Conservation (phyloP, 23 tunicate species). For the Halocynthia roretzi region DNA sequence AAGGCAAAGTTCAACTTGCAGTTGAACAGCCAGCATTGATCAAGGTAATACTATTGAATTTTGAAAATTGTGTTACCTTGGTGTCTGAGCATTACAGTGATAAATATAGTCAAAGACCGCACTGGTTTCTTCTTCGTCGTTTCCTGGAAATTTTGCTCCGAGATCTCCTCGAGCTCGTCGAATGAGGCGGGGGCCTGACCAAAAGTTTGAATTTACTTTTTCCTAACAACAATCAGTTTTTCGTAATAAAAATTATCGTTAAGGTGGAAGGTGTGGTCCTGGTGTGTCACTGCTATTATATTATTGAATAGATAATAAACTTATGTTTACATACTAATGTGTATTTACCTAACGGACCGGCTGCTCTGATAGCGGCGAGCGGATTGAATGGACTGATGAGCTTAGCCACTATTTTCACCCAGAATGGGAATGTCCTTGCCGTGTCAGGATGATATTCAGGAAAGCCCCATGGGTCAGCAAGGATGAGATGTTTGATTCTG, state of each 20-base stretch:
- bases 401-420: conserved; percentile 61
- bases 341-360: conserved; percentile 80
- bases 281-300: not conserved
- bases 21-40: too few relatives aligned
- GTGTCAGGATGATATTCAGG: conserved; percentile 53
- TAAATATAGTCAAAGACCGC: conserved; percentile 79
- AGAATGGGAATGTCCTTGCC: conserved; percentile 56
- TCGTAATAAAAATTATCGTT: not conserved
- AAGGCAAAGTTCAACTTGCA: too few relatives aligned
- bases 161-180: conserved; percentile 66
- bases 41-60: not conserved
- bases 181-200: conserved; percentile 69
- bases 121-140: conserved; percentile 37
- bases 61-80: conserved; percentile 35
- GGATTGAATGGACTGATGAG: conserved; percentile 84
- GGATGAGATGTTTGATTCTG: conserved; percentile 67
- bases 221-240: not conserved
- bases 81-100: conserved; percentile 84
- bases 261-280: not conserved
- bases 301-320: not conserved
- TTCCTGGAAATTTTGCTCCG: conserved; percentile 35
- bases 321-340: not conserved
- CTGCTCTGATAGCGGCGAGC: conserved; percentile 56
- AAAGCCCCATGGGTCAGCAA: conserved; percentile 97
- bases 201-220: not conserved